These are phyloP conservation scores for Mormyrus hasselquistii DNA, from an alignment of 2,797 vertebrate genomes.

Conservation along the genomic window DNA sequence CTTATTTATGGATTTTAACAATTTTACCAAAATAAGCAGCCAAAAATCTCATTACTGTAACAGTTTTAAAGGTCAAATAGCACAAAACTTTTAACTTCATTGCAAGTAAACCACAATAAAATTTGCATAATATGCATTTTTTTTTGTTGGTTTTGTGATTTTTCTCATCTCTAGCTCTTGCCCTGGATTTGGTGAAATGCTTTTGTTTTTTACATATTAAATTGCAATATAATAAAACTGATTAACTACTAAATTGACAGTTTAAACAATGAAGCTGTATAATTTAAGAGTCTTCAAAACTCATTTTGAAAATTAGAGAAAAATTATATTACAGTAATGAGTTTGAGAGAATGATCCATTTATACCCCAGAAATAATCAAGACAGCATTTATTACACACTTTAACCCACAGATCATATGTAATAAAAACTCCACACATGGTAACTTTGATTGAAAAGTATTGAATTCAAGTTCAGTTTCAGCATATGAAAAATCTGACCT, in stretches of 20 bases:
- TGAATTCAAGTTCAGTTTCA: neutral
- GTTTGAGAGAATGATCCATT: neutral
- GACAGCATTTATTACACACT: neutral
- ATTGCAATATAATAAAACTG: neutral
- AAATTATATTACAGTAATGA: neutral
- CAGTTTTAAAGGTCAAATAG: neutral
- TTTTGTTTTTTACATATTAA: neutral
- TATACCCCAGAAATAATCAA: neutral
- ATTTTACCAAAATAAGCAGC: neutral
- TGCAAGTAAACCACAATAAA: neutral
- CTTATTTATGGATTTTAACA: neutral
- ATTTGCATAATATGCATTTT: neutral
- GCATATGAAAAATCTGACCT: neutral
- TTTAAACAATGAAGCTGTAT: neutral
- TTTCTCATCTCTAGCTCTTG: neutral
- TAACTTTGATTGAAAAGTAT: neutral
- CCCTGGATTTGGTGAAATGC: neutral
- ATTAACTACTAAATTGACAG: neutral
- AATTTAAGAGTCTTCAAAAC: neutral
- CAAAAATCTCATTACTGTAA: neutral
- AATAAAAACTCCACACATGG: neutral
- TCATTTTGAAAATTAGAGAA: neutral
- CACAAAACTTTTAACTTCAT: neutral
- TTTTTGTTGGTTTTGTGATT: neutral
- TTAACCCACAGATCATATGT: neutral